Base-by-base conservation (phyloP, 2,113 vertebrate genomes). In the Lates calcarifer region DNA sequence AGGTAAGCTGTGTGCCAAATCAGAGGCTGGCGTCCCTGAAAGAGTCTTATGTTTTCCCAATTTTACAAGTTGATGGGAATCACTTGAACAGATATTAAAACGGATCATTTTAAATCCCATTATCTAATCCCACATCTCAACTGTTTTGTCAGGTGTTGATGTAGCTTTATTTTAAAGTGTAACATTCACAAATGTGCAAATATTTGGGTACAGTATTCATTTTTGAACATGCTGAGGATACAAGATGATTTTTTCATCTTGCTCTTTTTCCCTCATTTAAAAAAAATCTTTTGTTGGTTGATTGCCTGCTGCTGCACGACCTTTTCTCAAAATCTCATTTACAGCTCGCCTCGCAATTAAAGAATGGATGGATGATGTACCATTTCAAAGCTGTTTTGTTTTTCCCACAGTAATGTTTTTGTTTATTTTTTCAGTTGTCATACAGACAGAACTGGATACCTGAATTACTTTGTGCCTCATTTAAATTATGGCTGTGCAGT, bases 301-400 rank as follows among this genome's bases (percentile, higher is more conserved):
- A 86, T 87, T 82, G 83, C 85, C 79, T 81, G 73, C 85, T 83
- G 81, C 77, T 49, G 49, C 60, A n/a, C 26, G 79, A 90, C 88
- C 82, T 92, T 92, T 85, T 77, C 76, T 83, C 41, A 79, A 84
- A 90, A 83, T 83, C 81, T 87, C 47, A 91, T 91, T 91, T 85
- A 81, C 66, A 69, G 61, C 81, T 77, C 0, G 69, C 63, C 69
- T 62, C 8, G 63, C 73, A 88, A 85, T 89, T 91, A 87, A n/a
- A 83, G 56, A 83, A n/a, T 57, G 57, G 74, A 35, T 69, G 81
- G 70, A 66, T 81, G 73, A 75, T 78, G 60, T 82, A 58, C 55
- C 61, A 64, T 88, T 88, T 83, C 74, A 81, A 70, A 79, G 65
- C 63, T 39, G 20, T 73, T 89, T 87, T 79, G 43, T 56, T 70